phyloP scores from a whole-genome alignment of 2,888 invertebrate genomes.

The Panopea generosa region DNA sequence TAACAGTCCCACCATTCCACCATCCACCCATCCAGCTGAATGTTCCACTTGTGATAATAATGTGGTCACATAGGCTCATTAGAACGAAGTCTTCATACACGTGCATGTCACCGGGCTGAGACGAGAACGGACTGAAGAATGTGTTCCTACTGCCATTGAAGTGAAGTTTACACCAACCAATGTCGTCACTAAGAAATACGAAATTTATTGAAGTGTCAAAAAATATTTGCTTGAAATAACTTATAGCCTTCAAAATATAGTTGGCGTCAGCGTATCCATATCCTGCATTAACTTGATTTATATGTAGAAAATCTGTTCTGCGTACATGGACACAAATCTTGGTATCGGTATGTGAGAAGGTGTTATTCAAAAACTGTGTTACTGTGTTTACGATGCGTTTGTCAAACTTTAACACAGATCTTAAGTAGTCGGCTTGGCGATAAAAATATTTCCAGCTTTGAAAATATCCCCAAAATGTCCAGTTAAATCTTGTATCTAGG shows the following conservation, averaged over 20 bases:
- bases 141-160: neutral
- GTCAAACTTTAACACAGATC: neutral
- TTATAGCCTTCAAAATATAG: neutral
- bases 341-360: neutral
- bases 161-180: neutral
- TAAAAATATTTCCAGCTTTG: slow-evolving; percentile 1
- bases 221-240: neutral
- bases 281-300: neutral
- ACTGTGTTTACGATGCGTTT: neutral
- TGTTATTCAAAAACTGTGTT: neutral
- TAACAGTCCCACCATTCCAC: neutral
- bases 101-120: too few relatives aligned
- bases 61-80: neutral
- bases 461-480: neutral
- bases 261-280: too few relatives aligned
- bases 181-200: neutral
- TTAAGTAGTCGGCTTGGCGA: neutral
- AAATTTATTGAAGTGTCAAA: neutral
- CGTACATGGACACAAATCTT: neutral
- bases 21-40: neutral
- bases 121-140: neutral
- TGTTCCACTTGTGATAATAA: neutral
- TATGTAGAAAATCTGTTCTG: neutral
- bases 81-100: neutral
- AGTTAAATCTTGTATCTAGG: neutral